phyloP scores from a whole-genome alignment of 2,888 invertebrate species.

The Ophioninae sp. region DNA sequence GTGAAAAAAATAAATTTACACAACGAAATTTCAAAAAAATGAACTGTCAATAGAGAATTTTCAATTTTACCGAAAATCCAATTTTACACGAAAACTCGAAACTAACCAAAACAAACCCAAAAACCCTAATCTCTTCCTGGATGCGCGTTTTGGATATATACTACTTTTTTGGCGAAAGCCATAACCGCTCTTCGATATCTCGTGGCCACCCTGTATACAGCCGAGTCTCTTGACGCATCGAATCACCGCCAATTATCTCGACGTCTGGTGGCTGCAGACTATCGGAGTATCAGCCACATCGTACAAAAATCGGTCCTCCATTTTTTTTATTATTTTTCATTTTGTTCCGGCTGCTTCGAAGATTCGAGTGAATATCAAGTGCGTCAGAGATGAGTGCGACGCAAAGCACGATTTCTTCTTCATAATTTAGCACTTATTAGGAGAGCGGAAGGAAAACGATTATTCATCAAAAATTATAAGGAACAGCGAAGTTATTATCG shows the following conservation, averaged over 20 bases:
- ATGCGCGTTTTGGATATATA: too few species aligned
- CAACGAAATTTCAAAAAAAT: too few species aligned
- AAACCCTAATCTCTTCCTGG: too few species aligned
- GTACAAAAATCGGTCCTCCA: neutral
- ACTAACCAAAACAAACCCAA: too few species aligned
- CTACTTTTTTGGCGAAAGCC: too few species aligned
- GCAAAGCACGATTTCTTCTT: neutral
- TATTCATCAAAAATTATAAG: neutral
- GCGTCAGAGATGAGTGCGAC: neutral
- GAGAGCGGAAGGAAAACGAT: neutral
- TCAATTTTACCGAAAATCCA: too few species aligned
- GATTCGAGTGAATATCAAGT: neutral
- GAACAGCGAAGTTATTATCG: neutral
- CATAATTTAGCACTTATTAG: neutral
- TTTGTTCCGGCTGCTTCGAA: neutral
- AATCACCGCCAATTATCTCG: conserved; percentile 50
- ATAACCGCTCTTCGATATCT: too few species aligned
- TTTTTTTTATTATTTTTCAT: neutral
- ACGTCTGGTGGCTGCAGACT: neutral
- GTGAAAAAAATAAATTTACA: too few species aligned
- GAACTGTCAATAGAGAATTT: too few species aligned
- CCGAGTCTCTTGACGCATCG: conserved; percentile 28
- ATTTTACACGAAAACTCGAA: too few species aligned
- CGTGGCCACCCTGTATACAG: neutral
- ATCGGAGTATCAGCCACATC: neutral